A percentile compares a stretch with the other conserved stretches of the same genome.
Conservation (phyloP, 2,797 vertebrate genomes). For the Melanotaenia parkinsoni region DNA sequence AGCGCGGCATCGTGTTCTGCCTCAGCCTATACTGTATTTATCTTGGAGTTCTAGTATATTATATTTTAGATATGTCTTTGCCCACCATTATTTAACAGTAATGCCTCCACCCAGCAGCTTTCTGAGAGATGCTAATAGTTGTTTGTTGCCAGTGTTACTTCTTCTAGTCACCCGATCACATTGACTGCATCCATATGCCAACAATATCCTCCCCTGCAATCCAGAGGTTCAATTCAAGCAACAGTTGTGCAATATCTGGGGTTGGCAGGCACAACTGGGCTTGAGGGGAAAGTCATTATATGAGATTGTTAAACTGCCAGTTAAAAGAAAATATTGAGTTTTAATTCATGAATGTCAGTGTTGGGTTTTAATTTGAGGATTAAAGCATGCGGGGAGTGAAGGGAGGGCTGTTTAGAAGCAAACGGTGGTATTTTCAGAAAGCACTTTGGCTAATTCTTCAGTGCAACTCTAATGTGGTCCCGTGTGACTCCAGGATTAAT, state of each 20-base stretch:
- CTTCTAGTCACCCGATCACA: constrained; percentile 21
- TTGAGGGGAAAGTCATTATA: constrained; percentile 39
- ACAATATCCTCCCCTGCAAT: constrained; percentile 35
- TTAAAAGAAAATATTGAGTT: constrained; percentile 16
- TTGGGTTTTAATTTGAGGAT: constrained; percentile 6
- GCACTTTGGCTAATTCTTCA: constrained; percentile 35
- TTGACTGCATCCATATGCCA: constrained; percentile 59
- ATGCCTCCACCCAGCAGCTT: background rate
- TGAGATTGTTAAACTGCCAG: constrained; percentile 29
- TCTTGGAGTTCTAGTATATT: background rate
- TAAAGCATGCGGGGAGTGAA: background rate
- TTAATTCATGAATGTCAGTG: background rate
- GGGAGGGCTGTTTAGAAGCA: constrained; percentile 14
- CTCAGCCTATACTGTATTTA: background rate
- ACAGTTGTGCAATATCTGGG: constrained; percentile 54
- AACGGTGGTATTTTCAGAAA: constrained; percentile 31
- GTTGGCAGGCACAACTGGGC: constrained; percentile 39
- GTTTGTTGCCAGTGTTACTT: constrained; percentile 22
- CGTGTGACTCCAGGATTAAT: constrained; percentile 51
- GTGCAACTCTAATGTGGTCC: constrained; percentile 39
- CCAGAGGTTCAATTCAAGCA: constrained; percentile 41
- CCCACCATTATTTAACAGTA: background rate
- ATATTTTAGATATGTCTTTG: background rate
- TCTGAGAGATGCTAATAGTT: background rate
- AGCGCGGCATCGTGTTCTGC: background rate